Percentiles rank a stretch among this genome's conserved stretches.
These are phyloP conservation scores for Nannospalax galili DNA, from an alignment of 2,113 vertebrate genomes.

Conservation along the genomic window DNA sequence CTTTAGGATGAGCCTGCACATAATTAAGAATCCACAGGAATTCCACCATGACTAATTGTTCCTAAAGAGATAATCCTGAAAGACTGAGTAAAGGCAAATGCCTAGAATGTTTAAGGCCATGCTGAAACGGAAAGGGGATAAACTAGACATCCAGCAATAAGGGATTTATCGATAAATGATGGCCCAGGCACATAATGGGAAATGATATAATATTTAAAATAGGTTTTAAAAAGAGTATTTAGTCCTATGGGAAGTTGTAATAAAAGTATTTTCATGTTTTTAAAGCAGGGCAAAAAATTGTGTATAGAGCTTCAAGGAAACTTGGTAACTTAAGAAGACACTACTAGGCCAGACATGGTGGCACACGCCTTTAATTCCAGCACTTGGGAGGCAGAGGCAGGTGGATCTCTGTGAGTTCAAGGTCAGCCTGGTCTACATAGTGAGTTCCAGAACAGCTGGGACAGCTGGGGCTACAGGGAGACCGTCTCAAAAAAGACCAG, in stretches of 20 bases:
- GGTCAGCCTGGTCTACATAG: too few species aligned
- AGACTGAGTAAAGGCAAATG: neutral
- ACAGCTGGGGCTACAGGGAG: too few species aligned
- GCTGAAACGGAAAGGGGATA: neutral
- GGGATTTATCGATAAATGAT: neutral
- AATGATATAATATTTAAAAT: neutral
- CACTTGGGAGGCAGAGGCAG: too few species aligned
- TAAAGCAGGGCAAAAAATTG: conserved; percentile 31
- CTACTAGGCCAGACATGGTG: too few species aligned
- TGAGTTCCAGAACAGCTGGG: too few species aligned
- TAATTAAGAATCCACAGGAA: conserved; percentile 26
- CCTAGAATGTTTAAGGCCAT: conserved; percentile 13
- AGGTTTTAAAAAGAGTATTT: neutral
- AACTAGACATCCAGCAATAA: conserved; percentile 18
- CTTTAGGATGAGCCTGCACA: conserved; percentile 11
- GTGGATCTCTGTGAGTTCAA: too few species aligned
- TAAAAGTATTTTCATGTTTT: too few species aligned
- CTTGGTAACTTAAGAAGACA: too few species aligned
- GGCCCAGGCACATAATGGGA: neutral
- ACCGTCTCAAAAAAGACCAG: too few species aligned
- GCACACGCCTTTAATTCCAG: too few species aligned
- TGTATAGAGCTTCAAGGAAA: too few species aligned
- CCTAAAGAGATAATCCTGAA: neutral
- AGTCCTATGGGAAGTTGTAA: neutral
- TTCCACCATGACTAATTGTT: conserved; percentile 19